phyloP scores from a whole-genome alignment of 2,888 invertebrate species.

The Sinhomidia bicolor region DNA sequence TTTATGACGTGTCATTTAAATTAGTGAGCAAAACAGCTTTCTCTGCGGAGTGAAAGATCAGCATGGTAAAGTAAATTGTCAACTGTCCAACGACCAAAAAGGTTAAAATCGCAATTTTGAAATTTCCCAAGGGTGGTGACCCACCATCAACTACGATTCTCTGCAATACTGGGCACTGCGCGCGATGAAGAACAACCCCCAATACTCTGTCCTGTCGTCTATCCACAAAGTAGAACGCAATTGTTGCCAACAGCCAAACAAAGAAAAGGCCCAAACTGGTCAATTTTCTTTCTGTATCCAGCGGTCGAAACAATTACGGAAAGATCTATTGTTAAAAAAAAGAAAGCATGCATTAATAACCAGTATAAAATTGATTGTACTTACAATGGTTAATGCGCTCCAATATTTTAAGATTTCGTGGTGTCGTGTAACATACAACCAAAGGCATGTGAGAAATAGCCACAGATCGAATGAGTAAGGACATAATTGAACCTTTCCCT shows the following conservation, averaged over 20 bases:
- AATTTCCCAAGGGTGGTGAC: not conserved
- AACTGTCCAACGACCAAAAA: too few relatives aligned
- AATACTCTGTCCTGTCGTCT: not conserved
- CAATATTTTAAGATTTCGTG: too few relatives aligned
- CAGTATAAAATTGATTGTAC: not conserved
- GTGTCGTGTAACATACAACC: not conserved
- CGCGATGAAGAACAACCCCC: not conserved
- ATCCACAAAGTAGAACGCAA: not conserved
- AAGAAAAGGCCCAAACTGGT: not conserved
- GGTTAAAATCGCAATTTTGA: not conserved
- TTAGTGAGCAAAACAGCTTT: too few relatives aligned
- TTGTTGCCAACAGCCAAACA: not conserved
- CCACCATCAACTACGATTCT: not conserved
- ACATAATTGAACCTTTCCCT: not conserved
- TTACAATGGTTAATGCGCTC: not conserved
- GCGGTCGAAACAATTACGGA: not conserved
- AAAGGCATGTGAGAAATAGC: not conserved
- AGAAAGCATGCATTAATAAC: not conserved
- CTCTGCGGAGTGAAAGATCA: too few relatives aligned
- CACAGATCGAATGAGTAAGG: not conserved
- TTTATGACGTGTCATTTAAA: too few relatives aligned
- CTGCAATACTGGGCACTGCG: slow-evolving; percentile 2
- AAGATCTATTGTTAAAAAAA: not conserved
- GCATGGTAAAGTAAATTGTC: too few relatives aligned
- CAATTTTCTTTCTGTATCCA: not conserved